Conservation (phyloP, 2,797 vertebrate species). For the Melanotaenia nigrans region DNA sequence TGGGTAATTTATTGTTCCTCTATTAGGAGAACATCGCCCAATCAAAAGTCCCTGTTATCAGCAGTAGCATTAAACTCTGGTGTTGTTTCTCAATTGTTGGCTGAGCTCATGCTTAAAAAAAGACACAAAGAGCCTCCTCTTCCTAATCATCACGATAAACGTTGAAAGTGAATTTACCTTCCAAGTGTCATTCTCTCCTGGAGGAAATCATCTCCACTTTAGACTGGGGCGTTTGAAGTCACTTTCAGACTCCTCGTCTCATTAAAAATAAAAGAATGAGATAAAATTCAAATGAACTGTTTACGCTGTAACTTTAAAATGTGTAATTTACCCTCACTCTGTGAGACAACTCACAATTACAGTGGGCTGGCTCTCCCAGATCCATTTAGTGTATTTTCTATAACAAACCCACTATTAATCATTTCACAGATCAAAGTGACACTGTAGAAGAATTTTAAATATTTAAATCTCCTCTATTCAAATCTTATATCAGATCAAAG, state of each 20-base stretch:
- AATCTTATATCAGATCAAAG: constrained; percentile 87
- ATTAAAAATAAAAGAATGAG: constrained; percentile 82
- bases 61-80: constrained; percentile 40
- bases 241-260: constrained; percentile 81
- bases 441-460: constrained; percentile 84
- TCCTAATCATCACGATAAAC: constrained; percentile 77
- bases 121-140: constrained; percentile 76
- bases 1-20: neutral
- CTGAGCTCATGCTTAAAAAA: constrained; percentile 56
- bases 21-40: constrained; percentile 15
- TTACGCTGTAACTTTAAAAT: constrained; percentile 85
- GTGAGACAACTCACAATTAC: constrained; percentile 82
- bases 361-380: constrained; percentile 74
- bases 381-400: constrained; percentile 85
- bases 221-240: constrained; percentile 81
- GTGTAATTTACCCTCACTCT: constrained; percentile 81
- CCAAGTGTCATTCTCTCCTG: constrained; percentile 73
- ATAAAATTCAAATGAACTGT: constrained; percentile 83
- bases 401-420: constrained; percentile 86
- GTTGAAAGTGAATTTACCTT: constrained; percentile 72
- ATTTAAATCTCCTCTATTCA: constrained; percentile 85
- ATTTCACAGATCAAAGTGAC: constrained; percentile 84
- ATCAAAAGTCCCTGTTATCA: constrained; percentile 37
- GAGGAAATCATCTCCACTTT: constrained; percentile 71
- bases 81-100: constrained; percentile 45